A percentile compares a stretch with the other conserved stretches of the same genome.
Conservation (phyloP, 1,140 invertebrate genomes). For the Bombus confusus region DNA sequence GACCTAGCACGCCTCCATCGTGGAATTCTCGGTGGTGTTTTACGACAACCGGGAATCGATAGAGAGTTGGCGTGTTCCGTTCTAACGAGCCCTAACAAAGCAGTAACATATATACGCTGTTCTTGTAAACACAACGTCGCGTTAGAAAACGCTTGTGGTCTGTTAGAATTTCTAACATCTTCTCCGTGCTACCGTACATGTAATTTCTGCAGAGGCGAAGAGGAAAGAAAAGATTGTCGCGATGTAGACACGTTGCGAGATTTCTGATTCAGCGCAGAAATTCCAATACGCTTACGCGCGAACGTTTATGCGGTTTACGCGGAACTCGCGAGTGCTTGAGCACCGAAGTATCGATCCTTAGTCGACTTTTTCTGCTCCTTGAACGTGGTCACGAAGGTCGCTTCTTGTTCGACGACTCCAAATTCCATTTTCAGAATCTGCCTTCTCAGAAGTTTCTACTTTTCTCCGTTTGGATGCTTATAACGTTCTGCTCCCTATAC, state of each 20-base stretch:
- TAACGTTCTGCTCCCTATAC: background rate
- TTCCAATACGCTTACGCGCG: slow-evolving; percentile 55
- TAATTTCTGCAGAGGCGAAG: background rate
- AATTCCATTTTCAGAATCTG: slow-evolving; percentile 6
- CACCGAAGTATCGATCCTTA: slow-evolving; percentile 21
- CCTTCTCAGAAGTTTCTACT: background rate
- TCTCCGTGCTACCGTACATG: background rate
- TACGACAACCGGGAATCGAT: slow-evolving; percentile 57
- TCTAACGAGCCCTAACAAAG: slow-evolving; percentile 37
- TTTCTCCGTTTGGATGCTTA: background rate
- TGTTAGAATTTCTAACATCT: background rate
- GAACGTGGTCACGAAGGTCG: background rate
- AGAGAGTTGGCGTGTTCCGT: slow-evolving; percentile 1
- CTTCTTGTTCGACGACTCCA: background rate
- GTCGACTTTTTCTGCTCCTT: slow-evolving; percentile 20
- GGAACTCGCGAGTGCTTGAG: slow-evolving; percentile 31
- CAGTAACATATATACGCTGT: background rate
- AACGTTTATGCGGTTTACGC: slow-evolving; percentile 41
- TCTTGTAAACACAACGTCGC: slow-evolving; percentile 15
- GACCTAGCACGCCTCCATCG: background rate
- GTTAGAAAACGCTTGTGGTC: background rate
- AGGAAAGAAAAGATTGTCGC: background rate
- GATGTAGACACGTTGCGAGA: background rate
- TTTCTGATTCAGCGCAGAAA: slow-evolving; percentile 61
- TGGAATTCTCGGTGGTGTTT: slow-evolving; percentile 52